Evolutionary conservation across 2,888 invertebrate genomes (phyloP).

Genomic region (Ormyrus thymus): DNA sequence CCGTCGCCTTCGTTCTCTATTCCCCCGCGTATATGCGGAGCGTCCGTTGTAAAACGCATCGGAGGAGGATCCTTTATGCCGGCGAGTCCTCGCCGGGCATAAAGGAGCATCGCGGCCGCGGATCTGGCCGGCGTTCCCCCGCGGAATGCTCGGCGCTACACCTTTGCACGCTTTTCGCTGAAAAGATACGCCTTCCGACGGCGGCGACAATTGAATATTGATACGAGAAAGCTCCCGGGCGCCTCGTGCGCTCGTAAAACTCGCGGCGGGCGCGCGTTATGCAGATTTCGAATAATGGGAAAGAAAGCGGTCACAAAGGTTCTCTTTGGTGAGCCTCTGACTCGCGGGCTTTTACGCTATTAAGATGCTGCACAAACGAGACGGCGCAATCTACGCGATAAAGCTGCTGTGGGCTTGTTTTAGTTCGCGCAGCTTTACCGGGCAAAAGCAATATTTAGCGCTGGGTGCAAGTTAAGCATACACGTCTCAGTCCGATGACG

Average conservation of each 20-base stretch:
- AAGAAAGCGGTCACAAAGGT: too few relatives aligned
- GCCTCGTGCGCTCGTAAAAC: neutral
- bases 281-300: too few relatives aligned
- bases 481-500: too few relatives aligned
- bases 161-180: neutral
- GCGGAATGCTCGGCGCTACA: neutral
- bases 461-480: too few relatives aligned
- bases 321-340: too few relatives aligned
- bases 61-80: conserved; percentile 27
- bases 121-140: neutral
- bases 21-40: neutral
- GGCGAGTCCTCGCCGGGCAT: neutral
- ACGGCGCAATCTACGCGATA: too few relatives aligned
- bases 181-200: neutral
- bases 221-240: neutral
- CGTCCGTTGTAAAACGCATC: conserved; percentile 22
- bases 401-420: too few relatives aligned
- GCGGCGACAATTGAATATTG: conserved; percentile 15
- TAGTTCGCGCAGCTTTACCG: too few relatives aligned
- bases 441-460: too few relatives aligned
- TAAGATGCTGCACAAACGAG: too few relatives aligned
- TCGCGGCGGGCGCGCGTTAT: too few relatives aligned
- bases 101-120: conserved; percentile 8
- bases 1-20: neutral
- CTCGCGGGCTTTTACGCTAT: too few relatives aligned